These are phyloP conservation scores for Cacoxenus indagator DNA, from an alignment of 2,888 invertebrate species.

Conservation along the genomic window DNA sequence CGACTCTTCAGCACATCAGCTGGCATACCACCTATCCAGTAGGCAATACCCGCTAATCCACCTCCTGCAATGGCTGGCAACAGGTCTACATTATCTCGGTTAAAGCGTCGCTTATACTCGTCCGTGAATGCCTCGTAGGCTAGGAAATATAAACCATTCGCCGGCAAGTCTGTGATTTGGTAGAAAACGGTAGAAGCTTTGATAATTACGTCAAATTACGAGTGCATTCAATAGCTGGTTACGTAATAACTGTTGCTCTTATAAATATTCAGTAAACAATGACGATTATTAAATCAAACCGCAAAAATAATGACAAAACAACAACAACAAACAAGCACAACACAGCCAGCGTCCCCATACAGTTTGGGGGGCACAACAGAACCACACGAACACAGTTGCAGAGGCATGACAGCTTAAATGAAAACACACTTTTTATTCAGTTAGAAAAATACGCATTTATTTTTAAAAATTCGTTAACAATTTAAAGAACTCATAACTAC, in stretches of 20 bases:
- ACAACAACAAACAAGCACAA: neutral
- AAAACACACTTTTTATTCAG: neutral
- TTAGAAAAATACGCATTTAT: slow-evolving; percentile 1
- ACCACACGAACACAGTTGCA: neutral
- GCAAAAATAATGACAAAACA: neutral
- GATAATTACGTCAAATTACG: neutral
- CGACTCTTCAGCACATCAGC: slow-evolving; percentile 98
- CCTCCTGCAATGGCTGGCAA: slow-evolving; percentile 90
- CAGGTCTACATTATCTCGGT: slow-evolving; percentile 69
- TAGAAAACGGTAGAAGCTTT: neutral
- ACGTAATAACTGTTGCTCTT: neutral
- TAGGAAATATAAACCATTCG: slow-evolving; percentile 97
- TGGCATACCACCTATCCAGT: slow-evolving; percentile 97
- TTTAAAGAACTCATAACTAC: neutral
- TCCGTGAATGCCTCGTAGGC: slow-evolving; percentile 93
- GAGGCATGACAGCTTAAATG: too few species aligned
- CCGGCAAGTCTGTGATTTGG: slow-evolving; percentile 84
- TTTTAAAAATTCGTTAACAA: neutral
- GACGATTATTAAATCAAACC: neutral
- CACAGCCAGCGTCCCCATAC: too few species aligned
- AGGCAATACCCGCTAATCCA: slow-evolving; percentile 94
- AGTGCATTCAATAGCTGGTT: neutral
- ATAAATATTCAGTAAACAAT: slow-evolving; percentile 13
- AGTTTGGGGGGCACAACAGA: too few species aligned
- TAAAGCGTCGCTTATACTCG: slow-evolving; percentile 77